phyloP scores from a whole-genome alignment of 2,888 invertebrate species.

The Ochropacha duplaris region DNA sequence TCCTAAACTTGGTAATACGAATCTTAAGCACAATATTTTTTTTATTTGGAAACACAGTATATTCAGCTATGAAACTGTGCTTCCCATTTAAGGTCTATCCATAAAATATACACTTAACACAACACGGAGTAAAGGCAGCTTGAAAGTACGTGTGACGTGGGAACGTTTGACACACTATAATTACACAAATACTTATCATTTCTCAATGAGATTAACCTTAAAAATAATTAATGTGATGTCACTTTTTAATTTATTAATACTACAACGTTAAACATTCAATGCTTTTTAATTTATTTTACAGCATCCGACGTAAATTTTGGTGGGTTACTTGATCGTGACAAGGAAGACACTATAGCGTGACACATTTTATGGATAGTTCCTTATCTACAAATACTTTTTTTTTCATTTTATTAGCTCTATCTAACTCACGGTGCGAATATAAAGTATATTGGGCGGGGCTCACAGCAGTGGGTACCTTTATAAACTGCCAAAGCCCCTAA shows the following conservation, averaged over 20 bases:
- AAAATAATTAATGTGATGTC: conserved; percentile 11
- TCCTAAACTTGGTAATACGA: conserved; percentile 64
- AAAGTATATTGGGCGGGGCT: conserved; percentile 49
- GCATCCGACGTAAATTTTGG: neutral
- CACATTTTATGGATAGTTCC: neutral
- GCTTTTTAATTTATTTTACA: neutral
- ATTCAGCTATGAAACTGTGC: conserved; percentile 40
- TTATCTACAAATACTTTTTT: conserved; percentile 55
- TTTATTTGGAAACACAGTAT: conserved; percentile 38
- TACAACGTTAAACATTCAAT: neutral
- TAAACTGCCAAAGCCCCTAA: conserved; percentile 60
- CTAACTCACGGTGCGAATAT: conserved; percentile 75
- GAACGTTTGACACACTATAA: neutral
- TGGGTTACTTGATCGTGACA: neutral
- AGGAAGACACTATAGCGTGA: too few relatives aligned
- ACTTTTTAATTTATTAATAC: neutral
- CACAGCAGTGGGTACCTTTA: conserved; percentile 62
- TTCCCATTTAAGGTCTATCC: conserved; percentile 30
- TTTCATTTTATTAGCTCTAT: conserved; percentile 68
- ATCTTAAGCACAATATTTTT: conserved; percentile 67
- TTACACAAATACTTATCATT: neutral
- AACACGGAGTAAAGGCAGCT: neutral
- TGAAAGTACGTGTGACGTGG: neutral
- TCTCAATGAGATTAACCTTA: neutral
- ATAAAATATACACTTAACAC: neutral